Evolutionary conservation across 1,140 invertebrate genomes (phyloP).

Genomic region (Pogonognathellus flavescens): DNA sequence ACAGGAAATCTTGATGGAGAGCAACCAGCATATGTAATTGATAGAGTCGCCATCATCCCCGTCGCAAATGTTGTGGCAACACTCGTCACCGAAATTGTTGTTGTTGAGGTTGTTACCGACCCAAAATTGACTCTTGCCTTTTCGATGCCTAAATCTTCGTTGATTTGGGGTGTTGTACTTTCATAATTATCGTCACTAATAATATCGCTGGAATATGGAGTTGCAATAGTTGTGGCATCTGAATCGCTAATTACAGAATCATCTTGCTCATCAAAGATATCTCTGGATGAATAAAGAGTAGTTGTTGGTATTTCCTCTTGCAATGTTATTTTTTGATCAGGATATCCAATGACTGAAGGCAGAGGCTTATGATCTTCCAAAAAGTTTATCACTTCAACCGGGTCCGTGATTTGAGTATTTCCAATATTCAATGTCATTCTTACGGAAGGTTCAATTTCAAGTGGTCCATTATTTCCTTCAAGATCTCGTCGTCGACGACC

Average conservation of each 20-base stretch:
- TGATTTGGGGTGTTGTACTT: background rate
- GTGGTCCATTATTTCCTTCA: background rate
- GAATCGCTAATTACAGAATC: background rate
- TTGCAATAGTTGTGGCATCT: background rate
- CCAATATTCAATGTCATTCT: background rate
- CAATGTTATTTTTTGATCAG: background rate
- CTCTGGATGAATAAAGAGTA: background rate
- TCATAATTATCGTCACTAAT: background rate
- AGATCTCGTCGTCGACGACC: constrained; percentile 18
- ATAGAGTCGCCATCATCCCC: background rate
- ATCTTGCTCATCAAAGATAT: background rate
- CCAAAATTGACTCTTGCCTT: constrained; percentile 23
- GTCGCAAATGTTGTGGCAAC: constrained; percentile 17
- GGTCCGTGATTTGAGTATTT: constrained; percentile 8
- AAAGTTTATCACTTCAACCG: constrained; percentile 1
- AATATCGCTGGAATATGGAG: constrained; percentile 8
- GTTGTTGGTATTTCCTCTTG: background rate
- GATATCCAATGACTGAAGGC: constrained; percentile 20
- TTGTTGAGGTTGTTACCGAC: background rate
- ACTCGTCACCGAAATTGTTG: constrained; percentile 15
- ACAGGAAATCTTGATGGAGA: background rate
- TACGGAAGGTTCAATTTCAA: background rate
- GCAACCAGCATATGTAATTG: background rate
- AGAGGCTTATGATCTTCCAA: constrained; percentile 13
- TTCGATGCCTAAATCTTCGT: background rate